phyloP scores from a whole-genome alignment of 2,888 invertebrate species.

The Caenorhabditis drosophilae region DNA sequence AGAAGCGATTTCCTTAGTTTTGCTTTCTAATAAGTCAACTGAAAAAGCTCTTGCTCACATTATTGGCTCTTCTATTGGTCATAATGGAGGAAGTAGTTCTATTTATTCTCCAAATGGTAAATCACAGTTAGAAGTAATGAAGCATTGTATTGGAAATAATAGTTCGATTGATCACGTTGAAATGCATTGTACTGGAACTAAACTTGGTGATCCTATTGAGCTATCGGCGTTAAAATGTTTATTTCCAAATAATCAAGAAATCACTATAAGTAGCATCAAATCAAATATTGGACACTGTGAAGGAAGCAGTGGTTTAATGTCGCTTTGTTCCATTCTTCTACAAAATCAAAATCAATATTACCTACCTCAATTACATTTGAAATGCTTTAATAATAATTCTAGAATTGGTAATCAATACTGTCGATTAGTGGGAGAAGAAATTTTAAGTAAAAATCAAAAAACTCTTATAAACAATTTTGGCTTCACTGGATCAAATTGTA shows the following conservation, averaged over 20 bases:
- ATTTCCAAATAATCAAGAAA: constrained; percentile 8
- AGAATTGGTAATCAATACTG: constrained; percentile 1
- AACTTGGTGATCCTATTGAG: constrained; percentile 64
- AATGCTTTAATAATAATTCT: constrained; percentile 30
- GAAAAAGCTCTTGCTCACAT: constrained; percentile 8
- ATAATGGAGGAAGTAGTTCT: constrained; percentile 64
- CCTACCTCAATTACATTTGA: constrained; percentile 35
- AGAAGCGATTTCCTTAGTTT: constrained; percentile 58
- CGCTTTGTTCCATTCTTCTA: constrained; percentile 28
- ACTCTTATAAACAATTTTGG: constrained; percentile 62
- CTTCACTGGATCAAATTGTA: constrained; percentile 61
- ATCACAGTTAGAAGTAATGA: constrained; percentile 51
- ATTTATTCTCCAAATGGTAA: constrained; percentile 59
- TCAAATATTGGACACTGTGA: constrained; percentile 59
- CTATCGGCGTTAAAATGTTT: constrained; percentile 34
- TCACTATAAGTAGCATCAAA: constrained; percentile 49
- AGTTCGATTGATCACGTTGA: constrained; percentile 49
- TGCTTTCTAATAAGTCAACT: constrained; percentile 19
- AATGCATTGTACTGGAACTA: constrained; percentile 66
- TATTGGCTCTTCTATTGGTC: constrained; percentile 42
- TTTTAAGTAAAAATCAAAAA: constrained; percentile 7
- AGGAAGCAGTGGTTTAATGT: constrained; percentile 57
- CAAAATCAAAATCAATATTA: constrained; percentile 26
- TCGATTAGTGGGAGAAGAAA: constrained; percentile 43
- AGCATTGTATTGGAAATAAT: constrained; percentile 13